phyloP scores from a whole-genome alignment of 2,888 invertebrate species.

The Metalampra italica region DNA sequence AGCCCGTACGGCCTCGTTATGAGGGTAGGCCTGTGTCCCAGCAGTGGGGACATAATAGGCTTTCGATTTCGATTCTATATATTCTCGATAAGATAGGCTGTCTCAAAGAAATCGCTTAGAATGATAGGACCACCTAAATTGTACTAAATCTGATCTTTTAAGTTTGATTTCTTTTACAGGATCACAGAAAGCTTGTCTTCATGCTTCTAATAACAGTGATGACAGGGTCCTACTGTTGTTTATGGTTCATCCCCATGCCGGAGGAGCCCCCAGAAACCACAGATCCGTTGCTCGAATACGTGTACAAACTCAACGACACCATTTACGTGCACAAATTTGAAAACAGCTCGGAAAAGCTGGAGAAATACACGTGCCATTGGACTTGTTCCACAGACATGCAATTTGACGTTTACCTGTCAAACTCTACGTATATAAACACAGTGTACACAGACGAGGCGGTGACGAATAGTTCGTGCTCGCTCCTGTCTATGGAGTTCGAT shows the following conservation, averaged over 20 bases:
- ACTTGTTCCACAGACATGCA: constrained; percentile 38
- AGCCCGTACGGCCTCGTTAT: too few species aligned
- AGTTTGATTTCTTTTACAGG: constrained; percentile 28
- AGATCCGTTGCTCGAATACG: constrained; percentile 35
- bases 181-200: constrained; percentile 84
- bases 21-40: too few species aligned
- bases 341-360: constrained; percentile 27
- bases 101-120: too few species aligned
- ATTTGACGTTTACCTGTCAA: constrained; percentile 53
- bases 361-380: constrained; percentile 61
- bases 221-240: constrained; percentile 82
- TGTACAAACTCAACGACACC: constrained; percentile 59
- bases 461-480: constrained; percentile 46
- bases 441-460: constrained; percentile 44
- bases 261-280: constrained; percentile 20
- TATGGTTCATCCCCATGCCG: constrained; percentile 80
- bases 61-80: too few species aligned
- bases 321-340: constrained; percentile 40
- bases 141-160: too few species aligned
- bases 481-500: constrained; percentile 50
- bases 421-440: constrained; percentile 46
- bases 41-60: too few species aligned
- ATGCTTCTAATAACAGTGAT: constrained; percentile 81
- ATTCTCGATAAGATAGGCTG: too few species aligned
- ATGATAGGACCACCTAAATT: too few species aligned